These are phyloP conservation scores for Polydrusus pterygomalis DNA, from an alignment of 2,888 invertebrate species.

Conservation along the genomic window DNA sequence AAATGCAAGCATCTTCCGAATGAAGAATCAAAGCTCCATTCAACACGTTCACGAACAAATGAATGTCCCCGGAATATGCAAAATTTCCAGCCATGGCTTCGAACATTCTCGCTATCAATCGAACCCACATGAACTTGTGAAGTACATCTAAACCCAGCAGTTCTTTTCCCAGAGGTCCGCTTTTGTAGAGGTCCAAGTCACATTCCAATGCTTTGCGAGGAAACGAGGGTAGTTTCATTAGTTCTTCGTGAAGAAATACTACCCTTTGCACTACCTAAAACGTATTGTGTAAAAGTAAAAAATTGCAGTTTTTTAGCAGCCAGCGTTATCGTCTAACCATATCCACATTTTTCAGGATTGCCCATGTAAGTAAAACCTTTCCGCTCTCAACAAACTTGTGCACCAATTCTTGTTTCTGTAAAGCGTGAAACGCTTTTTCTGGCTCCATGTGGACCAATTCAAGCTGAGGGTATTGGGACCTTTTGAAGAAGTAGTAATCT, in stretches of 20 bases:
- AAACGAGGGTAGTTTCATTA: slow-evolving; percentile 98
- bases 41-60: slow-evolving; percentile 96
- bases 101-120: slow-evolving; percentile 96
- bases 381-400: slow-evolving; percentile 98
- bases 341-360: slow-evolving; percentile 92
- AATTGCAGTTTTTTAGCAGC: neutral
- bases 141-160: slow-evolving; percentile 87
- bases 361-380: slow-evolving; percentile 94
- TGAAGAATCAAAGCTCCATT: slow-evolving; percentile 97
- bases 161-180: slow-evolving; percentile 91
- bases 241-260: slow-evolving; percentile 97
- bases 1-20: slow-evolving; percentile 96
- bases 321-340: slow-evolving; percentile 77
- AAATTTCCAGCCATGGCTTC: slow-evolving; percentile 98
- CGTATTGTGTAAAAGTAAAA: too few relatives aligned
- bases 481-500: slow-evolving; percentile 84
- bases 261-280: slow-evolving; percentile 94
- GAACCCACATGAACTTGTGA: slow-evolving; percentile 99
- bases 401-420: slow-evolving; percentile 92
- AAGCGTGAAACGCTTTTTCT: slow-evolving; percentile 90
- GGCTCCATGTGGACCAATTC: slow-evolving; percentile 95
- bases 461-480: slow-evolving; percentile 98
- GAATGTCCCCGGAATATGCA: slow-evolving; percentile 97
- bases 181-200: slow-evolving; percentile 93
- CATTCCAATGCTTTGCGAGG: slow-evolving; percentile 98